phyloP scores from a whole-genome alignment of 2,113 vertebrate species.

The Vidua chalybeata region DNA sequence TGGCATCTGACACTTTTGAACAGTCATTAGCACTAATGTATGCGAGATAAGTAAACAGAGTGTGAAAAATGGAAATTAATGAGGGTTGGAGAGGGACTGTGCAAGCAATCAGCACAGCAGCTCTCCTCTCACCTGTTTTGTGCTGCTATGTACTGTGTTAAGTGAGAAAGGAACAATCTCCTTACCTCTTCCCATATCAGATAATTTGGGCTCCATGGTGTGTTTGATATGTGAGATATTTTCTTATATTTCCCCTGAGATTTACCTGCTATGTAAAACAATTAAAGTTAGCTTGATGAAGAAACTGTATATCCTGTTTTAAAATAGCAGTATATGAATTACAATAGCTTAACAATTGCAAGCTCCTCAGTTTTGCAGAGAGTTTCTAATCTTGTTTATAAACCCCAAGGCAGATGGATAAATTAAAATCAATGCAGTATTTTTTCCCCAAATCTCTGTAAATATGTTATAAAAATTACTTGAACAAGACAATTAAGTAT shows the following conservation, averaged over 20 bases:
- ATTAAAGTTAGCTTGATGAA: not conserved
- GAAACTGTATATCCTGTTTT: not conserved
- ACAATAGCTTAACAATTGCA: not conserved
- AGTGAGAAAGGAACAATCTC: not conserved
- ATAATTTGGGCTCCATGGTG: not conserved
- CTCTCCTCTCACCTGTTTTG: not conserved
- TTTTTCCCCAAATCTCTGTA: not conserved
- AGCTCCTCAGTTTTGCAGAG: not conserved
- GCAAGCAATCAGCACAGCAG: not conserved
- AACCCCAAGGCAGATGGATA: not conserved
- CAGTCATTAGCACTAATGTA: constrained; percentile 24
- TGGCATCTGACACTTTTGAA: constrained; percentile 13
- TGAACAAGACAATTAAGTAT: not conserved
- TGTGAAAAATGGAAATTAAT: constrained; percentile 17
- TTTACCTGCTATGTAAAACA: not conserved
- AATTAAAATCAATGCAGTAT: not conserved
- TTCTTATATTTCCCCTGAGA: not conserved
- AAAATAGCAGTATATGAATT: not conserved
- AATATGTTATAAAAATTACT: not conserved
- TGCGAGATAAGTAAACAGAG: constrained; percentile 10
- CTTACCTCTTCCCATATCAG: not conserved
- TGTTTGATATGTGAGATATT: not conserved
- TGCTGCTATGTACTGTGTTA: not conserved
- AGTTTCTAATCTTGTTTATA: not conserved
- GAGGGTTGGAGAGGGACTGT: not conserved